These are phyloP conservation scores for Leucoraja erinaceus DNA, from an alignment of 2,113 vertebrate species.

Conservation along the genomic window DNA sequence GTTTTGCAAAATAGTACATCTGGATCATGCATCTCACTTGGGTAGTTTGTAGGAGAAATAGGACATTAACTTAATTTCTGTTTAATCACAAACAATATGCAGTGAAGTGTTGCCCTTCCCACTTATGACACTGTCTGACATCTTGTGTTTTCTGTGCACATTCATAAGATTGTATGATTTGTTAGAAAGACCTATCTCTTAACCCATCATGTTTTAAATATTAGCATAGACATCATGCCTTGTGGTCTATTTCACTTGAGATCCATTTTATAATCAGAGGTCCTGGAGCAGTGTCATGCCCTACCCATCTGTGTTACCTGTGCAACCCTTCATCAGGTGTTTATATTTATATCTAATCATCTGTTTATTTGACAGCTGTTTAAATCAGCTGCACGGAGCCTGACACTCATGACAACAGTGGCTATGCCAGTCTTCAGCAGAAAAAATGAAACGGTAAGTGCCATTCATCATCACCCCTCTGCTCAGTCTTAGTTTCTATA, in stretches of 20 bases:
- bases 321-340: background rate
- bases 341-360: background rate
- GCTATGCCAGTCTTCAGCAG: slow-evolving; percentile 97
- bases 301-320: background rate
- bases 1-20: background rate
- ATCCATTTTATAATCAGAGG: background rate
- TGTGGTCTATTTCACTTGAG: background rate
- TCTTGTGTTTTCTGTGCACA: background rate
- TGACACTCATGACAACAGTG: slow-evolving; percentile 84
- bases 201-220: background rate
- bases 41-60: background rate
- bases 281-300: background rate
- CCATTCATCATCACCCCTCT: background rate
- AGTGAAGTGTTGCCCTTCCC: background rate
- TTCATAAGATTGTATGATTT: background rate
- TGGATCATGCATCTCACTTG: background rate
- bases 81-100: background rate
- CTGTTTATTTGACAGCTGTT: slow-evolving; percentile 63
- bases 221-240: background rate
- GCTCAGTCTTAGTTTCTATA: background rate
- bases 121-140: background rate
- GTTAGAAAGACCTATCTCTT: background rate
- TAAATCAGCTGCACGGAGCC: slow-evolving; percentile 73
- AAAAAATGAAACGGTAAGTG: slow-evolving; percentile 86
- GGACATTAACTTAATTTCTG: background rate